Evolutionary conservation across 2,888 invertebrate species (phyloP).

Genomic region (Copidosoma aretas): DNA sequence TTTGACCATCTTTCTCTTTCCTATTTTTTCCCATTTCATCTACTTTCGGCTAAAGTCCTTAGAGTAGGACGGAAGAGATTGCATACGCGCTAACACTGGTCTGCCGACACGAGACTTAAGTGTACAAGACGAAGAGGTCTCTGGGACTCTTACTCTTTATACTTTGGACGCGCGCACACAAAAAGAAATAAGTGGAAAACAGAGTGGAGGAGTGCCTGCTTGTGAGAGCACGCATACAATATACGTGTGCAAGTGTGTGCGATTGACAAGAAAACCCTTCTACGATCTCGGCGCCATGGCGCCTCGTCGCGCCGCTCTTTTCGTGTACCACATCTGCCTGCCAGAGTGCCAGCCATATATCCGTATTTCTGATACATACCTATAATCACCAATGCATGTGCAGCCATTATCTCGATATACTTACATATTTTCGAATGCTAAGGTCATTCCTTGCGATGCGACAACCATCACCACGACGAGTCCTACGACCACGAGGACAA

Average conservation of each 20-base stretch:
- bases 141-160: too few relatives aligned
- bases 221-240: slow-evolving; percentile 27
- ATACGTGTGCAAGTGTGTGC: slow-evolving; percentile 44
- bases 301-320: slow-evolving; percentile 51
- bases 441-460: not conserved
- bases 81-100: not conserved
- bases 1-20: too few relatives aligned
- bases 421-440: too few relatives aligned
- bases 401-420: not conserved
- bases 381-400: not conserved
- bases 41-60: too few relatives aligned
- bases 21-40: too few relatives aligned
- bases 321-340: slow-evolving; percentile 8
- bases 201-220: not conserved
- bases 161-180: not conserved
- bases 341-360: not conserved
- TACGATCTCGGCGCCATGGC: slow-evolving; percentile 63
- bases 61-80: too few relatives aligned
- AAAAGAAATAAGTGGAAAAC: not conserved
- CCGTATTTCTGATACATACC: not conserved
- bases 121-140: not conserved
- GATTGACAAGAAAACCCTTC: slow-evolving; percentile 63
- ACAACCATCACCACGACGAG: not conserved
- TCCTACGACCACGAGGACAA: not conserved
- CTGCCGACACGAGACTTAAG: not conserved